These are phyloP conservation scores for Amphimallon solstitiale DNA, from an alignment of 2,888 invertebrate genomes.

Conservation along the genomic window DNA sequence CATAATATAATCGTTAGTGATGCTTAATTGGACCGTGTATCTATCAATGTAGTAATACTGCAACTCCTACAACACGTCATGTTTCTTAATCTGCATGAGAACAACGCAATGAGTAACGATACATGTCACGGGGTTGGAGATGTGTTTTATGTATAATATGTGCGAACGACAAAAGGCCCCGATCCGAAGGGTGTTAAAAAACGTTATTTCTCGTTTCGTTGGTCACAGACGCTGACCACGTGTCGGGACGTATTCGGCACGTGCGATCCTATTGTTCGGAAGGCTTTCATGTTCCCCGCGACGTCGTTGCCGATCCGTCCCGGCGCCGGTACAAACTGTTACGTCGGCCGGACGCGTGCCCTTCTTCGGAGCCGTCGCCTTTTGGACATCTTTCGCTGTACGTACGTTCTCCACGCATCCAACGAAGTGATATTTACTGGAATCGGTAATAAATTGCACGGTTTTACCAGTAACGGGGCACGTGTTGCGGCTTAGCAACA, in stretches of 20 bases:
- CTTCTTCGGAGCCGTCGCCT: slow-evolving; percentile 51
- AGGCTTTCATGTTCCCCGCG: slow-evolving; percentile 57
- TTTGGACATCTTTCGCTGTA: slow-evolving; percentile 4
- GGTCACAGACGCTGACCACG: slow-evolving; percentile 59
- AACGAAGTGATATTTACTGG: slow-evolving; percentile 56
- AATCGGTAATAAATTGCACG: slow-evolving; percentile 63
- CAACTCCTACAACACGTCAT: too few species aligned
- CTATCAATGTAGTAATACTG: background rate
- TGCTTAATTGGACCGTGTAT: slow-evolving; percentile 16
- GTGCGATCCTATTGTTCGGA: slow-evolving; percentile 56
- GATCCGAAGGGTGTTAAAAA: slow-evolving; percentile 59
- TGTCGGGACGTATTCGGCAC: slow-evolving; percentile 59
- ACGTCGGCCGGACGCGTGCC: slow-evolving; percentile 39
- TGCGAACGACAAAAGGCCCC: slow-evolving; percentile 33
- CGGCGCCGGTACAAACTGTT: slow-evolving; percentile 55
- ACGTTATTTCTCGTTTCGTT: slow-evolving; percentile 63
- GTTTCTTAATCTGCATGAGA: slow-evolving; percentile 41
- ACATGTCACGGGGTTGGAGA: slow-evolving; percentile 15
- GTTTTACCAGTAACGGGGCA: slow-evolving; percentile 59
- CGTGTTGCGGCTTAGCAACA: slow-evolving; percentile 60
- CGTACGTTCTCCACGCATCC: slow-evolving; percentile 11
- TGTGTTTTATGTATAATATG: slow-evolving; percentile 37
- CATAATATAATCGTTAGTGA: slow-evolving; percentile 9
- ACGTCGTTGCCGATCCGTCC: slow-evolving; percentile 46
- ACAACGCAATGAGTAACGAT: slow-evolving; percentile 32